phyloP scores from a whole-genome alignment of 2,113 vertebrate species.

The Acanthisitta chloris region DNA sequence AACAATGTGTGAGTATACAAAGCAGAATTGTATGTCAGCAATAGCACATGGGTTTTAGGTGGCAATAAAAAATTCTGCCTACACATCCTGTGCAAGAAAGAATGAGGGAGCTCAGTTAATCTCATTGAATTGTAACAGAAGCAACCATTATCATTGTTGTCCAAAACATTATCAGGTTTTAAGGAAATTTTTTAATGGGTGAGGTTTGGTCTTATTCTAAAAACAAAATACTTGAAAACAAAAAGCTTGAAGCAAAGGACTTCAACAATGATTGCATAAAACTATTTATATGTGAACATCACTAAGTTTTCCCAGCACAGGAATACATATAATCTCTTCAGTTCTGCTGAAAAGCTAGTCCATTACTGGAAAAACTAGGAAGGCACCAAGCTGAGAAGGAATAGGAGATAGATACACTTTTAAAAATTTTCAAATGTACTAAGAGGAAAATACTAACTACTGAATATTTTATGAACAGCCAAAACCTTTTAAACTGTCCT shows the following conservation, averaged over 20 bases:
- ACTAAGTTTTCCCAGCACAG: not conserved
- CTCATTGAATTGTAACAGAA: not conserved
- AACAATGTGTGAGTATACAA: not conserved
- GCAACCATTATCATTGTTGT: not conserved
- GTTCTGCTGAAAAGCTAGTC: not conserved
- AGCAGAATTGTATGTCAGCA: not conserved
- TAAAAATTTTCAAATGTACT: not conserved
- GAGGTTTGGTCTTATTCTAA: not conserved
- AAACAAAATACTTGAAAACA: not conserved
- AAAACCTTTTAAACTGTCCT: not conserved
- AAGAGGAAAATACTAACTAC: not conserved
- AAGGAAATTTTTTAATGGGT: not conserved
- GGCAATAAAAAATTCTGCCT: not conserved
- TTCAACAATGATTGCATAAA: not conserved
- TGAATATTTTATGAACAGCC: not conserved
- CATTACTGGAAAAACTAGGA: not conserved
- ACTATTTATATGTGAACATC: not conserved
- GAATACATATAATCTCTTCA: not conserved
- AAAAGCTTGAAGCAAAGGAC: not conserved
- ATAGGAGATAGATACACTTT: not conserved
- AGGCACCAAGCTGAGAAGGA: not conserved
- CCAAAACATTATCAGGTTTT: not conserved
- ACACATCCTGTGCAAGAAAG: not conserved
- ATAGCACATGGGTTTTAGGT: not conserved
- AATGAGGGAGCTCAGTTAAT: not conserved